phyloP scores from a whole-genome alignment of 2,888 invertebrate genomes.

The Cynaeus angustus region DNA sequence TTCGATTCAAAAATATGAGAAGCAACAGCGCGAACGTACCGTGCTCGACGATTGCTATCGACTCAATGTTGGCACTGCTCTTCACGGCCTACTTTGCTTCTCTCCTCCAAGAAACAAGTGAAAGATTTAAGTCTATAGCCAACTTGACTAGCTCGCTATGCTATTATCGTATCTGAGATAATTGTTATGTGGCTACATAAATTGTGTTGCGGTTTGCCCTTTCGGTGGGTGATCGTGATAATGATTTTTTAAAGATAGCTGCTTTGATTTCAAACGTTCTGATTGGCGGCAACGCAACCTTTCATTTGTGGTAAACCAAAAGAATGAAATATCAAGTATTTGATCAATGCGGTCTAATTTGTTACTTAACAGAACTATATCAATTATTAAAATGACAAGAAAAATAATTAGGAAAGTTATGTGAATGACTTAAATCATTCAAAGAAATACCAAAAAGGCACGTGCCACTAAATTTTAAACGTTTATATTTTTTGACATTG shows the following conservation, averaged over 20 bases:
- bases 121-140: slow-evolving; percentile 58
- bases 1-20: slow-evolving; percentile 11
- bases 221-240: slow-evolving; percentile 28
- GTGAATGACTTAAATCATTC: too few species aligned
- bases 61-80: slow-evolving; percentile 66
- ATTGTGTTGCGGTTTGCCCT: slow-evolving; percentile 40
- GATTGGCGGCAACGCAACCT: neutral
- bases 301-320: neutral
- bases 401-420: too few species aligned
- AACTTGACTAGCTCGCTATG: slow-evolving; percentile 36
- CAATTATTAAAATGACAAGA: too few species aligned
- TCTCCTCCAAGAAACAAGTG: slow-evolving; percentile 63
- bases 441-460: too few species aligned
- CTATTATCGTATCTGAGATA: slow-evolving; percentile 45
- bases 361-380: neutral
- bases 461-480: too few species aligned
- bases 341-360: neutral
- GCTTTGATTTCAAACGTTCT: neutral
- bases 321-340: slow-evolving; percentile 1
- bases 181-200: slow-evolving; percentile 42
- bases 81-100: slow-evolving; percentile 67
- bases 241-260: neutral
- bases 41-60: slow-evolving; percentile 63
- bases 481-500: too few species aligned
- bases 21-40: slow-evolving; percentile 58